Percentiles rank a stretch among this genome's conserved stretches.
These are phyloP conservation scores for Actenoides hombroni DNA, from an alignment of 2,113 vertebrate genomes.

Conservation along the genomic window DNA sequence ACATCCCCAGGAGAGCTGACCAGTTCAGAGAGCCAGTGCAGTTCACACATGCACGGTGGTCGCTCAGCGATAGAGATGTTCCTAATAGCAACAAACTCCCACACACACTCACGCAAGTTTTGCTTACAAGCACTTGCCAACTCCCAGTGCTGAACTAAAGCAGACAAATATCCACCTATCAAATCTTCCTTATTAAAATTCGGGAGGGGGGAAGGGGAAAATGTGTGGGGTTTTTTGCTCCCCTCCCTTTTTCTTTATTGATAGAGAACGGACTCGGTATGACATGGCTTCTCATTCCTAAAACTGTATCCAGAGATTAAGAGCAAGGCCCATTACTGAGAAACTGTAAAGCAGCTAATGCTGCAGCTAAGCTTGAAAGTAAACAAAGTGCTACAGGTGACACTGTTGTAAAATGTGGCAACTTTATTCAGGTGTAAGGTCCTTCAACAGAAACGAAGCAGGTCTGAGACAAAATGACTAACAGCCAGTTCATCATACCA, in stretches of 20 bases:
- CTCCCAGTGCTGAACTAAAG: background rate
- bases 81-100: background rate
- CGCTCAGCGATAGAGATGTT: accelerated
- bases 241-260: background rate
- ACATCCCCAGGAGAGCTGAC: background rate
- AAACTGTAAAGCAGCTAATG: background rate
- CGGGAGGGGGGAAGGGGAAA: no score
- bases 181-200: background rate
- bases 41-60: accelerated
- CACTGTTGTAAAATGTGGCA: background rate
- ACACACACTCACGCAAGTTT: background rate
- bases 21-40: background rate
- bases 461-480: background rate
- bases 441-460: background rate
- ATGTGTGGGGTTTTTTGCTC: no score
- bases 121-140: background rate
- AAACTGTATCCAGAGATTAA: background rate
- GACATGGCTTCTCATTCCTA: background rate
- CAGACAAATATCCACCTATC: accelerated
- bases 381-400: constrained; percentile 44
- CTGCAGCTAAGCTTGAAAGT: background rate
- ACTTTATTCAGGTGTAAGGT: accelerated
- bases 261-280: background rate
- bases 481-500: background rate
- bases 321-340: background rate